Conservation (phyloP, 2,888 invertebrate genomes). For the Acholoe squamosa region DNA sequence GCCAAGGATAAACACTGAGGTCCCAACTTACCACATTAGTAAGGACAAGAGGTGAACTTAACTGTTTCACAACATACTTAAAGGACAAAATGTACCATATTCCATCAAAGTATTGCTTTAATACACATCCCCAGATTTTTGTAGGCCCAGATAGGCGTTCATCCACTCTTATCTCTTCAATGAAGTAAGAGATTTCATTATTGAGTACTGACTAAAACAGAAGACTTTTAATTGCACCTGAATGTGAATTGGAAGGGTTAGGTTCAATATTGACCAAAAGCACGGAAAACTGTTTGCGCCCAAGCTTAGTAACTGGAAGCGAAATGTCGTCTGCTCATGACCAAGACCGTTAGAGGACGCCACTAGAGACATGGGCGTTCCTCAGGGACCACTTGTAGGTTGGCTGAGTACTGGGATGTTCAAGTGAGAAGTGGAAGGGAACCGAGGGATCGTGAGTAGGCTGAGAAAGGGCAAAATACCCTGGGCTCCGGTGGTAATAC, state of each 20-base stretch:
- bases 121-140: not conserved
- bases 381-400: not conserved
- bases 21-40: slow-evolving; percentile 26
- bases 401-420: not conserved
- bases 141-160: not conserved
- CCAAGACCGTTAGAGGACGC: not conserved
- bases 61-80: not conserved
- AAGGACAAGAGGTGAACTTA: not conserved
- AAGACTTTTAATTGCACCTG: not conserved
- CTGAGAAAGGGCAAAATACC: not conserved
- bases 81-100: not conserved
- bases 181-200: not conserved
- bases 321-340: slow-evolving; percentile 50
- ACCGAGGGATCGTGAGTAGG: not conserved
- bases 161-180: not conserved
- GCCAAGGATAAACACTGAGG: not conserved
- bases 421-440: not conserved
- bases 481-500: too few relatives aligned
- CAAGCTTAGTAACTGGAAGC: slow-evolving; percentile 47
- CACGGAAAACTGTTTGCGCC: slow-evolving; percentile 46
- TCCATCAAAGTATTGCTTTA: not conserved
- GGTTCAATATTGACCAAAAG: slow-evolving; percentile 5
- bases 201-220: not conserved
- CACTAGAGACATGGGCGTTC: not conserved
- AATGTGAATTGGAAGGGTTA: not conserved